Base-by-base conservation (phyloP, 2,113 vertebrate species). In the Lates calcarifer region DNA sequence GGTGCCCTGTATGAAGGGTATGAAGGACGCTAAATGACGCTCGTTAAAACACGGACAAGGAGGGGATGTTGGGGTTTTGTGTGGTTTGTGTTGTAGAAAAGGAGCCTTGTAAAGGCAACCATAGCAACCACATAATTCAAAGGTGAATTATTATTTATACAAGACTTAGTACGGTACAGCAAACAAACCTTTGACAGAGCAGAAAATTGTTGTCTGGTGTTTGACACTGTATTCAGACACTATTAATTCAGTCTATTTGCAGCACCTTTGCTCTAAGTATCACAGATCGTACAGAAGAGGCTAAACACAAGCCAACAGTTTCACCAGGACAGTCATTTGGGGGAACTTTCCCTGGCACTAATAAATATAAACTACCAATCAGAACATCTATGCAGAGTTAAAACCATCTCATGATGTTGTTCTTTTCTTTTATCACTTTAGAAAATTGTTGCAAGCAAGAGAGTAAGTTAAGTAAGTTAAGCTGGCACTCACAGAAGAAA, bases 11-110 rank as follows among this genome's bases (percentile, higher is more conserved):
- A 83, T 71, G 81, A 86, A 81, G 81, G 39, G 64, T 77, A 45
- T 87, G 85, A 91, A 89, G 88, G 90, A 87, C 61, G 73, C 77
- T 88, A 83, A 93, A 88, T 51, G 53, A 74, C 58, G 51, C 77
- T 86, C 89, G 74, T 93, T 12, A 22, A 57, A 70, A 72, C 12
- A 35, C 61, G 29, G 22, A 28, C 22, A 14, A 45, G 22, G 26
- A 35, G 11, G 7, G n/a, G 53, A 45, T 9, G 53, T 6, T 56
- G 14, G 31, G 20, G 7, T 22, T 56, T 24, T 63, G 49, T 45
- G 14, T 29, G 39, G 13, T 58, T 24, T 71, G 53, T 62, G 20
- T 31, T 33, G 20, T 69, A 47, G 20, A 55, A 74, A 49, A 64
- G 26, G 49, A 76, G 55, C 4, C 14, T 55, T 58, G 61, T 56